phyloP scores from a whole-genome alignment of 2,888 invertebrate genomes.

The Mongoloraphidia duomilia region DNA sequence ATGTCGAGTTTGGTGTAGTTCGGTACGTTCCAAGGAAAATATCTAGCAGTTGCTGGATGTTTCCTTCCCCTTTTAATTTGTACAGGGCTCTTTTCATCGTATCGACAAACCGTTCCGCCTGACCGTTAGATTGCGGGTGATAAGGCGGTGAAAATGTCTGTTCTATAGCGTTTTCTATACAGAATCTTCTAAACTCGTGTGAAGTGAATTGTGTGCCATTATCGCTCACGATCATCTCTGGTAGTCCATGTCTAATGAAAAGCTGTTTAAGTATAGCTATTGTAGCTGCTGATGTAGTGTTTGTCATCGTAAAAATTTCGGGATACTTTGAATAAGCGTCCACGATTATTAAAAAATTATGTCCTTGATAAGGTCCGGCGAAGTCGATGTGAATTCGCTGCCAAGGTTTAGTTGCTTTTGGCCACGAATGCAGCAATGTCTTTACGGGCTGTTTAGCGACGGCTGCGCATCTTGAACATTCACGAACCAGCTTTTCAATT shows the following conservation, averaged over 20 bases:
- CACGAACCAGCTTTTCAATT: constrained; percentile 14
- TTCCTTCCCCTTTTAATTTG: not conserved
- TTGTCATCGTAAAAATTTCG: constrained; percentile 18
- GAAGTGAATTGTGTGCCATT: constrained; percentile 15
- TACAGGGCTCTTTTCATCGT: constrained; percentile 1
- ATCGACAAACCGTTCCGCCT: constrained; percentile 12
- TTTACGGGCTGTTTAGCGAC: constrained; percentile 16
- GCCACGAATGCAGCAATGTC: constrained; percentile 13
- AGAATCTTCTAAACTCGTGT: constrained; percentile 13
- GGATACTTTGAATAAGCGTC: constrained; percentile 27
- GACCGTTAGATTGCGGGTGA: constrained; percentile 15
- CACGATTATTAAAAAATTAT: constrained; percentile 22
- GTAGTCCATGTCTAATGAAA: constrained; percentile 13
- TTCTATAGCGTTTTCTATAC: constrained; percentile 10
- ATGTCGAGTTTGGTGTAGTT: not conserved
- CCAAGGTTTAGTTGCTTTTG: constrained; percentile 18
- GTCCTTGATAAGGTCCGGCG: constrained; percentile 22
- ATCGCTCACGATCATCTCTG: constrained; percentile 12
- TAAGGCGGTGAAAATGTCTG: constrained; percentile 12
- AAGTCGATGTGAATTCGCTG: constrained; percentile 27
- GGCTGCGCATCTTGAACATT: constrained; percentile 14
- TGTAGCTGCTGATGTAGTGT: constrained; percentile 7
- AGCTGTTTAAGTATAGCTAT: constrained; percentile 8
- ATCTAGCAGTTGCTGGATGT: not conserved
- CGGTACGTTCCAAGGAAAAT: not conserved